Evolutionary conservation across 35 echinoderm and acorn worm genomes (phyloP).

Genomic region (Apostichopus parvimensis): DNA sequence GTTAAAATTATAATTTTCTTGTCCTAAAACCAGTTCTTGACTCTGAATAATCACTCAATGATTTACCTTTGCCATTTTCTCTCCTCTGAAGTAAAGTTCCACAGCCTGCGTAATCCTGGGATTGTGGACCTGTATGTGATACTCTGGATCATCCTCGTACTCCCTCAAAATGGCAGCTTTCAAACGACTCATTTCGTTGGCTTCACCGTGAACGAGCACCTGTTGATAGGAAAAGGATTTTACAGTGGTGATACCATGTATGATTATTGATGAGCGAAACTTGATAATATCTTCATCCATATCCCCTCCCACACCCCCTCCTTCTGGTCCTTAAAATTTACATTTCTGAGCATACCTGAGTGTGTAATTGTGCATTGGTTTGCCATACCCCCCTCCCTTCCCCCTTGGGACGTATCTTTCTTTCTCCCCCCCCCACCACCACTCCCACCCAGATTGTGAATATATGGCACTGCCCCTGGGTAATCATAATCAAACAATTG

Average conservation of each 20-base stretch:
- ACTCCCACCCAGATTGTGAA: too few species aligned
- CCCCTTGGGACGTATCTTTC: too few species aligned
- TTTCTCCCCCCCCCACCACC: too few species aligned
- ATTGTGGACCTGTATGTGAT: conserved; percentile 95
- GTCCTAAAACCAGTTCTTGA: neutral
- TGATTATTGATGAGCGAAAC: neutral
- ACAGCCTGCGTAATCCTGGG: conserved; percentile 92
- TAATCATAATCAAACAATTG: too few species aligned
- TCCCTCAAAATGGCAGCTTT: conserved; percentile 89
- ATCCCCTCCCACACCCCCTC: neutral
- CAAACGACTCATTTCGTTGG: conserved; percentile 89
- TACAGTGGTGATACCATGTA: too few species aligned
- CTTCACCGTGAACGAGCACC: conserved; percentile 96
- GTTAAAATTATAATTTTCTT: too few species aligned
- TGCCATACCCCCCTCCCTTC: too few species aligned
- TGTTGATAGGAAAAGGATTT: neutral
- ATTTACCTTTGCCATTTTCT: conserved; percentile 96
- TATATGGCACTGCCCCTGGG: too few species aligned
- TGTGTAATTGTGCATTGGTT: too few species aligned
- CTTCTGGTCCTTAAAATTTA: too few species aligned
- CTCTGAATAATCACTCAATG: neutral
- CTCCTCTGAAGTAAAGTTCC: conserved; percentile 97
- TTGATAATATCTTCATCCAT: neutral
- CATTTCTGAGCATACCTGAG: too few species aligned
- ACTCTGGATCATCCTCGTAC: conserved; percentile 91